Evolutionary conservation across 2,797 vertebrate genomes (phyloP).

Genomic region (Peromyscus eremicus): DNA sequence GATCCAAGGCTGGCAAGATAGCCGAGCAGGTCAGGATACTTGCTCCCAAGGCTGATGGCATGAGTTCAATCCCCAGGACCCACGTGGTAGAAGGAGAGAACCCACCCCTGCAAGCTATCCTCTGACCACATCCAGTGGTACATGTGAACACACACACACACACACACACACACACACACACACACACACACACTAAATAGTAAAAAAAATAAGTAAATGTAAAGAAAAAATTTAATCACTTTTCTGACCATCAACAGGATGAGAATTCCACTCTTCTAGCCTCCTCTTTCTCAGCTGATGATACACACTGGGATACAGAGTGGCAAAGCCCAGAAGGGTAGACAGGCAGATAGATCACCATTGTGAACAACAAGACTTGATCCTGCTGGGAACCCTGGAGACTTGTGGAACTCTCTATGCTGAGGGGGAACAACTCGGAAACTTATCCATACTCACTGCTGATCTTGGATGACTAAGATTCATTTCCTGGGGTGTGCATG

Average conservation of each 20-base stretch:
- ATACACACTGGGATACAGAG: neutral
- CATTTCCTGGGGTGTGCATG: neutral
- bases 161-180: neutral
- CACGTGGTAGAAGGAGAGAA: neutral
- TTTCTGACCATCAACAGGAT: neutral
- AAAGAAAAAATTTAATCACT: neutral
- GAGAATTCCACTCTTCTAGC: neutral
- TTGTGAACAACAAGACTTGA: neutral
- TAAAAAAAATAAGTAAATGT: neutral
- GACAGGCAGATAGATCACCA: neutral
- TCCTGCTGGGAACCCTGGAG: too few species aligned
- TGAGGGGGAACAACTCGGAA: neutral
- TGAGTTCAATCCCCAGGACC: too few species aligned
- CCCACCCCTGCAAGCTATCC: neutral
- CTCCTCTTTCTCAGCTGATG: slow-evolving; percentile 5
- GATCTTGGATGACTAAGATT: neutral
- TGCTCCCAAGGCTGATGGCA: neutral
- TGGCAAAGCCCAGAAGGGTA: neutral
- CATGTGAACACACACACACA: neutral
- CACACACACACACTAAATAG: too few species aligned
- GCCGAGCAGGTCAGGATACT: neutral
- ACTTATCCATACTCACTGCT: neutral
- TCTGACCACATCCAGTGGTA: neutral
- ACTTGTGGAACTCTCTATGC: neutral
- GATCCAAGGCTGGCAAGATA: neutral